A percentile compares a stretch with the other conserved stretches of the same genome.
These are phyloP conservation scores for Pseudomyrmex concolor DNA, from an alignment of 1,140 invertebrate genomes.

Conservation along the genomic window DNA sequence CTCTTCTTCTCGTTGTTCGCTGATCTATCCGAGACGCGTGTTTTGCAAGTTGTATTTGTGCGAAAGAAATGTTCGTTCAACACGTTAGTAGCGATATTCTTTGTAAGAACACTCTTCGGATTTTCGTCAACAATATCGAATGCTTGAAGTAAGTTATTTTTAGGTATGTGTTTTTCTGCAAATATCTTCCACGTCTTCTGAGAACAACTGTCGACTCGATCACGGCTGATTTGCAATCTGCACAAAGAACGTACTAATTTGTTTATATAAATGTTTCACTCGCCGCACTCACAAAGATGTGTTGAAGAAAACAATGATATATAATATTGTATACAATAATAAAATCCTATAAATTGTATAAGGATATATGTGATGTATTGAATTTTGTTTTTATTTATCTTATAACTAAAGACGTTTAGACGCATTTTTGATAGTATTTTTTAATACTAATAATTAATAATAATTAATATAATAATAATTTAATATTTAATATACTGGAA, in stretches of 20 bases:
- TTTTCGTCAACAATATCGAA: not conserved
- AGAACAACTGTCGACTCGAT: not conserved
- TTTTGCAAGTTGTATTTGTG: not conserved
- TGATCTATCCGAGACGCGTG: not conserved
- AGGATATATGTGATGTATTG: no score
- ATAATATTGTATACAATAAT: no score
- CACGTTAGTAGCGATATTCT: not conserved
- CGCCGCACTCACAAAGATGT: no score
- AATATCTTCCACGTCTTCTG: not conserved
- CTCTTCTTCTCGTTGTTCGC: not conserved
- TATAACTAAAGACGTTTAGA: no score
- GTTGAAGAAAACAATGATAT: no score
- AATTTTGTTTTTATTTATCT: no score
- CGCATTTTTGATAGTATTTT: no score
- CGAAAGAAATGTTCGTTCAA: not conserved
- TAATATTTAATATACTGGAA: no score
- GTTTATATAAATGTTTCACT: no score
- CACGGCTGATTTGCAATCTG: not conserved
- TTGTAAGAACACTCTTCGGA: not conserved
- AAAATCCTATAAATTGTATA: no score
- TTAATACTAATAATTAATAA: no score
- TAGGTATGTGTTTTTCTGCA: not conserved
- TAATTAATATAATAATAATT: no score
- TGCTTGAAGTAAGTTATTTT: not conserved
- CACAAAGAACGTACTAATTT: conserved; percentile 7